Conservation (phyloP, 2,113 vertebrate species). For the Ellobius talpinus region DNA sequence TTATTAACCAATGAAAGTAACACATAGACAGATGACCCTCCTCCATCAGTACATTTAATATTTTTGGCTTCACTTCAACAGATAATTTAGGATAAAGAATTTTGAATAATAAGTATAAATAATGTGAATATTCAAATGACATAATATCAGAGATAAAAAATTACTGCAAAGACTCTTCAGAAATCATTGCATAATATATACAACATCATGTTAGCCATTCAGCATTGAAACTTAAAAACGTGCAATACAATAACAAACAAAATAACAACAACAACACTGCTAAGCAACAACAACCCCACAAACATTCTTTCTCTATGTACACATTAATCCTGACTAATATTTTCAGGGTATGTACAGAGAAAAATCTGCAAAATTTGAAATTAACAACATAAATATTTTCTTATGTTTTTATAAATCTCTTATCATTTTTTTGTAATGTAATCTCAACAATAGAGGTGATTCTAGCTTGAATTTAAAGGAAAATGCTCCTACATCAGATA, state of each 20-base stretch:
- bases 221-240: conserved; percentile 13
- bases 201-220: not conserved
- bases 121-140: not conserved
- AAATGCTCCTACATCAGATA: not conserved
- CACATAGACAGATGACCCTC: no score
- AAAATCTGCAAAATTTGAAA: not conserved
- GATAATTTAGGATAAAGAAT: not conserved
- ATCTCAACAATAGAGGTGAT: not conserved
- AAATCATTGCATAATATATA: not conserved
- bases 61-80: not conserved
- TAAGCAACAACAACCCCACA: not conserved
- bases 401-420: not conserved
- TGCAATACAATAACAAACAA: not conserved
- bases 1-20: no score
- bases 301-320: not conserved
- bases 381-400: not conserved
- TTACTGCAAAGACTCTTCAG: not conserved
- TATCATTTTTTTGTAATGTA: not conserved
- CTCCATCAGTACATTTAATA: not conserved
- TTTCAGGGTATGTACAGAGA: not conserved
- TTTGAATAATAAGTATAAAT: not conserved
- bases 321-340: not conserved
- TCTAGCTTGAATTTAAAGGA: not conserved
- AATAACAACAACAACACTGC: not conserved
- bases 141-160: not conserved